Conservation (phyloP, 2,113 vertebrate species). For the Hippolais icterina region DNA sequence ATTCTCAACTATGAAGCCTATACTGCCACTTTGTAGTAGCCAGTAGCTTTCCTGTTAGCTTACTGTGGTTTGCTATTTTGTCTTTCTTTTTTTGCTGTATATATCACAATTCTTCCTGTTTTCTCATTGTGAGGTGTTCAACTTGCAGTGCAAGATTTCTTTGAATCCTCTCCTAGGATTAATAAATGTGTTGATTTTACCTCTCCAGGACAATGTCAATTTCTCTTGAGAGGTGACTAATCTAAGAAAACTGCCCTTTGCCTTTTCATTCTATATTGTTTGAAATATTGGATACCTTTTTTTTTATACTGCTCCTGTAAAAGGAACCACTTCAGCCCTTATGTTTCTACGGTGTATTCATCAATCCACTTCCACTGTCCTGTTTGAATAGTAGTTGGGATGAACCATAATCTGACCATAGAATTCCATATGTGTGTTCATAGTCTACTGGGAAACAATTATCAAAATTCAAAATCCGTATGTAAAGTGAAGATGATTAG, state of each 20-base stretch:
- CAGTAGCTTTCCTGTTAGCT: background rate
- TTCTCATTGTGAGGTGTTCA: background rate
- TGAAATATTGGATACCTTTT: background rate
- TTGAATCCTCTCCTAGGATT: background rate
- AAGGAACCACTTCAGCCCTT: background rate
- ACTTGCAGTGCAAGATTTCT: background rate
- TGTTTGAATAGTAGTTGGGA: background rate
- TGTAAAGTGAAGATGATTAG: background rate
- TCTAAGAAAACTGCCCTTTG: background rate
- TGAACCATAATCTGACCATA: background rate
- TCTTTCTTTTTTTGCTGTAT: background rate
- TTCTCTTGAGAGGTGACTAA: background rate
- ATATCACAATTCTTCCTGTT: background rate
- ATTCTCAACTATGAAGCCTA: background rate
- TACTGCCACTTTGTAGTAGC: background rate
- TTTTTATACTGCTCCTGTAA: background rate
- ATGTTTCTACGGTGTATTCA: background rate
- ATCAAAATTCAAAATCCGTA: background rate
- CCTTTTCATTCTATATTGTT: background rate
- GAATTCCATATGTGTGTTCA: background rate
- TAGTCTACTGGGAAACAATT: background rate
- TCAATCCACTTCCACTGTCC: background rate
- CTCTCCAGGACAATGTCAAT: background rate
- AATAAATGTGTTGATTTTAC: background rate
- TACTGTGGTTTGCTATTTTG: background rate